Conservation (phyloP, 2,888 invertebrate species). For the Oscheius myriophilus region DNA sequence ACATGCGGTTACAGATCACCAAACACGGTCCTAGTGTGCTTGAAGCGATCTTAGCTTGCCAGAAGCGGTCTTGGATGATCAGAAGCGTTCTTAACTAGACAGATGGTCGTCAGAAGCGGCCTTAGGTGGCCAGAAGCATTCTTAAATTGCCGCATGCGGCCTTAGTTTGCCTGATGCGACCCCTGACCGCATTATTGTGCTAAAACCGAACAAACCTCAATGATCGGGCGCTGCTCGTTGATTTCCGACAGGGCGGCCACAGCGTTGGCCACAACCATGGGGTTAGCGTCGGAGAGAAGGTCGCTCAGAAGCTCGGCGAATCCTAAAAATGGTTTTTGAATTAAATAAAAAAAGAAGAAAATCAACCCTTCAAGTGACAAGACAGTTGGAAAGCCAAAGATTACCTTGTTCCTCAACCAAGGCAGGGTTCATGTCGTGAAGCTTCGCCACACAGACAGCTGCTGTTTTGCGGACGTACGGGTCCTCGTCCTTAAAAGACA, state of each 20-base stretch:
- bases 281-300: slow-evolving; percentile 96
- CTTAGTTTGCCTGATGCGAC: too few relatives aligned
- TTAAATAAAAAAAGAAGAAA: too few relatives aligned
- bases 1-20: too few relatives aligned
- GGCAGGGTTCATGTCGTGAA: slow-evolving; percentile 90
- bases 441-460: slow-evolving; percentile 97
- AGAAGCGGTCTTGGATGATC: too few relatives aligned
- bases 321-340: slow-evolving; percentile 36
- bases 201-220: slow-evolving; percentile 78
- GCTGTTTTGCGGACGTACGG: slow-evolving; percentile 98
- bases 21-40: too few relatives aligned
- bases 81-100: too few relatives aligned
- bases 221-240: slow-evolving; percentile 92
- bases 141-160: too few relatives aligned
- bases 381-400: too few relatives aligned
- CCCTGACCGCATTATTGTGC: background rate
- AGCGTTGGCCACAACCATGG: slow-evolving; percentile 99
- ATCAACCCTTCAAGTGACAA: too few relatives aligned
- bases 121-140: too few relatives aligned
- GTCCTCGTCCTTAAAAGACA: slow-evolving; percentile 81
- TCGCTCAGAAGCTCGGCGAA: slow-evolving; percentile 96
- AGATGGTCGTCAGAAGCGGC: too few relatives aligned
- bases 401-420: slow-evolving; percentile 81
- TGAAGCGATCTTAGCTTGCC: too few relatives aligned
- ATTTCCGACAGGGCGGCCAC: slow-evolving; percentile 98